Conservation (phyloP, 1,140 invertebrate species). For the Magallana ariakensis region DNA sequence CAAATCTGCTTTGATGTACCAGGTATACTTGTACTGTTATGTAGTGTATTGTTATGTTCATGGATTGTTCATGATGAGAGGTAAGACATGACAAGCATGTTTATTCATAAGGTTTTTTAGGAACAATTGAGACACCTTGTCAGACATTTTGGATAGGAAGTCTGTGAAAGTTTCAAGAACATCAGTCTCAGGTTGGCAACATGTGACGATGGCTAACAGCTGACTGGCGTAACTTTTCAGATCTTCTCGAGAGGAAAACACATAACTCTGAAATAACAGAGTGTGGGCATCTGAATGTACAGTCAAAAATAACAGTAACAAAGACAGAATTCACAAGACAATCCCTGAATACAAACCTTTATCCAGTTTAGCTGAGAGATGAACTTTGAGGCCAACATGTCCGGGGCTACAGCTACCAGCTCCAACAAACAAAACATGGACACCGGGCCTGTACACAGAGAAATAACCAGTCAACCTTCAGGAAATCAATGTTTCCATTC, state of each 20-base stretch:
- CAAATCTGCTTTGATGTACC: background rate
- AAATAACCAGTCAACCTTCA: constrained; percentile 43
- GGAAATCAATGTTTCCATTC: no score
- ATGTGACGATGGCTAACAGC: constrained; percentile 85
- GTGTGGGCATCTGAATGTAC: background rate
- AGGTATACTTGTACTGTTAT: background rate
- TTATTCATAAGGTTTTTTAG: no score
- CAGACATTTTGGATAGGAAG: constrained; percentile 35
- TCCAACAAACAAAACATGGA: constrained; percentile 87
- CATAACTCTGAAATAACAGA: constrained; percentile 80
- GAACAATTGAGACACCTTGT: background rate
- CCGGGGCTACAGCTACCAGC: constrained; percentile 85
- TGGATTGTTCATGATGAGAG: no score
- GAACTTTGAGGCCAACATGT: constrained; percentile 82
- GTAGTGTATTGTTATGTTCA: background rate
- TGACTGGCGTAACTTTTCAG: constrained; percentile 86
- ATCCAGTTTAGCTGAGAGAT: constrained; percentile 84
- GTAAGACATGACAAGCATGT: no score
- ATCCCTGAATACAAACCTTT: constrained; percentile 67
- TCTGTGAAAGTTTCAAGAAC: constrained; percentile 35
- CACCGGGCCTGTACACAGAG: constrained; percentile 68
- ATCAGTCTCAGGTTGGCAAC: constrained; percentile 46
- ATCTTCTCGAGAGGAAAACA: constrained; percentile 86
- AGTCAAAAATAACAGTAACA: no score
- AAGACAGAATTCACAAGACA: no score